Base-by-base conservation (phyloP, 1,140 invertebrate genomes). In the Diachasma alloeum region DNA sequence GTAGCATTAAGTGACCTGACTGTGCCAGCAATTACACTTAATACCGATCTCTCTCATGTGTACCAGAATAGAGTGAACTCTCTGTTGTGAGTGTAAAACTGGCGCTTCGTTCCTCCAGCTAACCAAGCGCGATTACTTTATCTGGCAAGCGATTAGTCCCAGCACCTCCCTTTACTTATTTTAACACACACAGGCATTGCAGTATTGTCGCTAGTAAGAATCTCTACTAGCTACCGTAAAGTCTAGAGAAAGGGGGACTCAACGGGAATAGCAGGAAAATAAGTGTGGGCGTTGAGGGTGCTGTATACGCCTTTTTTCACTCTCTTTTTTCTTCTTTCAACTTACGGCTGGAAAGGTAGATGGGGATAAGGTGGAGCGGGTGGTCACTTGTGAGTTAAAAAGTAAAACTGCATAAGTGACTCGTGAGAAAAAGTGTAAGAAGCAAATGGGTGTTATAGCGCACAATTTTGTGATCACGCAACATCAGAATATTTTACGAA, bases 71-170 rank as follows among this genome's bases (percentile, higher is more conserved):
- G 31, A 31, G 31, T 31, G 31, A 31, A 31, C 31, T 31, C 31
- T 31, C 31, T 3, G 31, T 6, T 31, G 31, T 31, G 31, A 31
- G 31, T 31, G 31, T 6, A 31, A 31, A 31, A 31, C 31, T 31
- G 31, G 31, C 31, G 31, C 70, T 53, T 26, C 24, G 74, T 72
- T 77, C 63, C 72, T 63, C 42, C 66, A 66, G 11, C 63, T 78
- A 46, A 72, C 78, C 71, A 71, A n/a, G 44, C 72, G 73, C 74
- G 77, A 77, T 79, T 79, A 48, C 78, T 63, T 79, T 71, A 69
- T 67, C 79, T 73, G 66, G 74, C 44, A 67, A 66, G 44, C 73
- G 59, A 63, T 71, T 69, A 44, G 72, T 31, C 48, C 37, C 37
- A 46, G 72, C n/a, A 48, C 44, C 44, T 15, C 44, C 44, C 44